Percentiles rank a stretch among this genome's conserved stretches.
phyloP scores from a whole-genome alignment of 2,888 invertebrate genomes.

The Drosophila algonquin region DNA sequence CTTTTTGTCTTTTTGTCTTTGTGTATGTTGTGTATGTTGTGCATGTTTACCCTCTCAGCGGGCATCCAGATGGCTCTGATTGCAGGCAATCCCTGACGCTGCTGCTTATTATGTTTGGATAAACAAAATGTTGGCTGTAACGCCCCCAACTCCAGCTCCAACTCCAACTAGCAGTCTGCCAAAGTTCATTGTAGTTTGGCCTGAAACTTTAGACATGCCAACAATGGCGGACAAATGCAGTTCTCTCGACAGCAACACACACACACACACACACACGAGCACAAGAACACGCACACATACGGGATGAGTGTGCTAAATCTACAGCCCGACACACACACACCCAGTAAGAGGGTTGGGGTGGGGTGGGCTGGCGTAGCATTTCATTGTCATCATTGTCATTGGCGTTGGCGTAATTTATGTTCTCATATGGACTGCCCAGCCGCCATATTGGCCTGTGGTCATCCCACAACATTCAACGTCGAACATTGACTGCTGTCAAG shows the following conservation, averaged over 20 bases:
- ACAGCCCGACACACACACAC: constrained; percentile 18
- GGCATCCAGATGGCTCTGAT: constrained; percentile 1
- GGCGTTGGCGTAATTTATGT: constrained; percentile 53
- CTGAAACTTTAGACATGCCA: constrained; percentile 45
- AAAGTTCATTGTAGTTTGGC: constrained; percentile 31
- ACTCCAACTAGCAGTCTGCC: constrained; percentile 5
- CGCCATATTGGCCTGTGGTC: constrained; percentile 46
- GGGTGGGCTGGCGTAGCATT: constrained; percentile 42
- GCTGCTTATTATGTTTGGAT: constrained; percentile 32
- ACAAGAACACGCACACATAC: not conserved
- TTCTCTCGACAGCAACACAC: constrained; percentile 26
- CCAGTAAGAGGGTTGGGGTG: not conserved
- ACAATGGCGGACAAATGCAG: constrained; percentile 48
- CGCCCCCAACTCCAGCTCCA: not conserved
- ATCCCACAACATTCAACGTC: constrained; percentile 8
- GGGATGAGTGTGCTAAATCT: constrained; percentile 19
- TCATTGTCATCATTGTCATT: constrained; percentile 59
- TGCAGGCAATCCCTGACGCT: constrained; percentile 19
- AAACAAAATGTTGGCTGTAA: constrained; percentile 20
- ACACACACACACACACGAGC: constrained; percentile 14
- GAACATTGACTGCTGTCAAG: constrained; percentile 12
- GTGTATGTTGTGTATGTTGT: no score
- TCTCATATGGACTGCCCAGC: constrained; percentile 36
- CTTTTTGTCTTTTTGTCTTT: not conserved
- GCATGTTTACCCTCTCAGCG: not conserved